Evolutionary conservation across 2,797 vertebrate species (phyloP).

Genomic region (Apogon talboti): DNA sequence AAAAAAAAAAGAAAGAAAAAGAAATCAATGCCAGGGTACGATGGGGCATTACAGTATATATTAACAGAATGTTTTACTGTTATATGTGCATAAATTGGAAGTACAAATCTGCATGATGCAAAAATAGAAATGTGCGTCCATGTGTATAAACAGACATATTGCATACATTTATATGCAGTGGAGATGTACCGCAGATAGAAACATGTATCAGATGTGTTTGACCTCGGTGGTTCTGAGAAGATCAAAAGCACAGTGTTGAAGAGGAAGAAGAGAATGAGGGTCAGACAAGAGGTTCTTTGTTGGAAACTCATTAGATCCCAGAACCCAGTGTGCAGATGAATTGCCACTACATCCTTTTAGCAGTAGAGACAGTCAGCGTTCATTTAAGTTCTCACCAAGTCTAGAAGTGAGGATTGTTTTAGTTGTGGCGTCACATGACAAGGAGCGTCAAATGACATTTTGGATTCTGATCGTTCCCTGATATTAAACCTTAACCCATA

Average conservation of each 20-base stretch:
- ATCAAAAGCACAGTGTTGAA: slow-evolving; percentile 58
- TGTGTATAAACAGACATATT: background rate
- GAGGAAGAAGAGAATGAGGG: slow-evolving; percentile 44
- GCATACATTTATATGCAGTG: too few relatives aligned
- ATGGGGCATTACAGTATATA: background rate
- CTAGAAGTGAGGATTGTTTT: slow-evolving; percentile 35
- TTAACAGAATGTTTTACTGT: slow-evolving; percentile 1
- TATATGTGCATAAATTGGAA: background rate
- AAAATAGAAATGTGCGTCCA: slow-evolving; percentile 35
- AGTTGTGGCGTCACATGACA: too few relatives aligned
- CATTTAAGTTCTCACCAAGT: slow-evolving; percentile 43
- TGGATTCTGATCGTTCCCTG: slow-evolving; percentile 9
- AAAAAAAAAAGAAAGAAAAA: too few relatives aligned
- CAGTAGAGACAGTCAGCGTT: slow-evolving; percentile 26
- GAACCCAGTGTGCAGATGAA: slow-evolving; percentile 41
- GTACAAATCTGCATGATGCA: slow-evolving; percentile 6
- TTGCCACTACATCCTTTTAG: slow-evolving; percentile 47
- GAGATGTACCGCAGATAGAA: too few relatives aligned
- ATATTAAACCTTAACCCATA: slow-evolving; percentile 17
- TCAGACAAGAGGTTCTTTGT: slow-evolving; percentile 49
- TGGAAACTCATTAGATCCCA: slow-evolving; percentile 67
- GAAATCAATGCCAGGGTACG: too few relatives aligned
- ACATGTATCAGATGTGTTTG: slow-evolving; percentile 26
- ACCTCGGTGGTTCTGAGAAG: slow-evolving; percentile 42
- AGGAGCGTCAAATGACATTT: too few relatives aligned